Percentiles rank a stretch among this genome's conserved stretches.
These are phyloP conservation scores for Acanthosepion lycidas DNA, from an alignment of 2,888 invertebrate genomes.

Conservation along the genomic window DNA sequence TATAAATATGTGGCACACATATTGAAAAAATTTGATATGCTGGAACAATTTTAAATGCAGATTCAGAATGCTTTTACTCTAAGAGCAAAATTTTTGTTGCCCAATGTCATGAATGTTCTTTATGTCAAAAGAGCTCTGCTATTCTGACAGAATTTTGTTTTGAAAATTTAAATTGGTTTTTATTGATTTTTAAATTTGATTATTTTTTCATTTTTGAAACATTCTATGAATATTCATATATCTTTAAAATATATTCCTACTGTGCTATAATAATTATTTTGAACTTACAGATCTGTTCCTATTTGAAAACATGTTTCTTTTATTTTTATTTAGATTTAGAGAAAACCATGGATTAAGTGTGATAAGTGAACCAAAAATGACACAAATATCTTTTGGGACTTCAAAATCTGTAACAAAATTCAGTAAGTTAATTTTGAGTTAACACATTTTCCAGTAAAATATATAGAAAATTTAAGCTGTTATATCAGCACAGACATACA, in stretches of 20 bases:
- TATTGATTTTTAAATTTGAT: background rate
- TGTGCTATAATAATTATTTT: background rate
- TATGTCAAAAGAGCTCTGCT: too few relatives aligned
- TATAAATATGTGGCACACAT: too few relatives aligned
- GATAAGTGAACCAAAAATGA: conserved; percentile 55
- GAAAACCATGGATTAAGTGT: conserved; percentile 55
- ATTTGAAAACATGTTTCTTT: background rate
- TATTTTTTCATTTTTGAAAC: background rate
- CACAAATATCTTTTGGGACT: conserved; percentile 60
- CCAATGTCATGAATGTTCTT: too few relatives aligned
- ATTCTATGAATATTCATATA: background rate
- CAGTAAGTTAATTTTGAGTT: conserved; percentile 54
- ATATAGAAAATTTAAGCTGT: too few relatives aligned
- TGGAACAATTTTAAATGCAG: too few relatives aligned
- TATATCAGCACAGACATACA: too few relatives aligned
- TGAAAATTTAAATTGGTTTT: background rate
- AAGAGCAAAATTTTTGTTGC: too few relatives aligned
- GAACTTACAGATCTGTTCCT: background rate
- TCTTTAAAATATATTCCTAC: background rate
- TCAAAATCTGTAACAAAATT: conserved; percentile 63
- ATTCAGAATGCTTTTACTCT: too few relatives aligned
- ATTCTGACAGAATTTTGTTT: background rate
- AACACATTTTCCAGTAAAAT: too few relatives aligned
- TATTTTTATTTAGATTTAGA: conserved; percentile 55
- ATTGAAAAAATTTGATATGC: too few relatives aligned